Conservation (phyloP, 1,140 invertebrate genomes). For the Drosophila nigromelanica region DNA sequence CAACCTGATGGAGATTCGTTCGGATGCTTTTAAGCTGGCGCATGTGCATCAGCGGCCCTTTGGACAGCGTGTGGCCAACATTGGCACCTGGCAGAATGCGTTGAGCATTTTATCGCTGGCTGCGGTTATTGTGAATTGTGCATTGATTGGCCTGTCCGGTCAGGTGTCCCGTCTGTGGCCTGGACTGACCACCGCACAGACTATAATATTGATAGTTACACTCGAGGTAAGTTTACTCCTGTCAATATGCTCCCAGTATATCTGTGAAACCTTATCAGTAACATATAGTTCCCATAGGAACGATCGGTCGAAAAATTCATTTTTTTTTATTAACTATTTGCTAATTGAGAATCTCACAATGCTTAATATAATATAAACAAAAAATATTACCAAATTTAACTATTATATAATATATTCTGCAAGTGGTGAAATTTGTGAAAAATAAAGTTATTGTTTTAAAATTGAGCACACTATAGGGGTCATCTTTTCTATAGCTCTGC, state of each 20-base stretch:
- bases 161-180: slow-evolving; percentile 95
- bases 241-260: too few species aligned
- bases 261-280: too few species aligned
- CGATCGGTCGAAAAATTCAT: too few species aligned
- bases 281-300: too few species aligned
- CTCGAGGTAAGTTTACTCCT: slow-evolving; percentile 86
- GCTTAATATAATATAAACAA: too few species aligned
- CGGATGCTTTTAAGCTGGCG: slow-evolving; percentile 98
- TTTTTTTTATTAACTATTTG: not conserved
- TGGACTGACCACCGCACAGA: slow-evolving; percentile 92
- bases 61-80: slow-evolving; percentile 94
- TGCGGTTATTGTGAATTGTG: slow-evolving; percentile 97
- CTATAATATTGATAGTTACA: slow-evolving; percentile 93
- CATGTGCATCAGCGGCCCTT: slow-evolving; percentile 97
- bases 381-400: too few species aligned
- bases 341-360: too few species aligned
- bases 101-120: slow-evolving; percentile 97
- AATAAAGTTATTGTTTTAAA: too few species aligned
- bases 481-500: too few species aligned
- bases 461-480: too few species aligned
- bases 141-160: slow-evolving; percentile 95
- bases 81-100: slow-evolving; percentile 98
- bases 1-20: slow-evolving; percentile 96
- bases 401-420: too few species aligned
- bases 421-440: too few species aligned